Conservation (phyloP, 2,113 vertebrate species). For the Glareola pratincola region DNA sequence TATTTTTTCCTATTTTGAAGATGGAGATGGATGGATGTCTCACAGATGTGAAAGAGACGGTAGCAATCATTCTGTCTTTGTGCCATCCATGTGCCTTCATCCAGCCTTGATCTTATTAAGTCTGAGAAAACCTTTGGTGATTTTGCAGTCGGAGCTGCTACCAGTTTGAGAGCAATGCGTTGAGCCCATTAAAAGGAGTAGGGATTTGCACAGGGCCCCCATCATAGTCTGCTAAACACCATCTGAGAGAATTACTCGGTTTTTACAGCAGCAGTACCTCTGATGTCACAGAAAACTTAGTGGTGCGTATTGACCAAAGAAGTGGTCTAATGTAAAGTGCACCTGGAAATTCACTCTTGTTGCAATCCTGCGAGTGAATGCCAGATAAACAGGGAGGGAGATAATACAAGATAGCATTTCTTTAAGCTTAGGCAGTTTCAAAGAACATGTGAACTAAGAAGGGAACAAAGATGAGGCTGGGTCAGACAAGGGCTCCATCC, state of each 20-base stretch:
- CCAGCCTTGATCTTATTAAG: neutral
- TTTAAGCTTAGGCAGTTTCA: constrained; percentile 6
- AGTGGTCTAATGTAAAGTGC: neutral
- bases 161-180: neutral
- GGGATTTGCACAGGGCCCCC: neutral
- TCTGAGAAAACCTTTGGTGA: neutral
- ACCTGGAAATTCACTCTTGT: neutral
- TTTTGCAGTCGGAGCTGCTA: neutral
- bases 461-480: neutral
- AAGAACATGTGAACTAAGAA: constrained; percentile 1
- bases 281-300: neutral
- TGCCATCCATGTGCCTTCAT: neutral
- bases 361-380: neutral
- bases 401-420: neutral
- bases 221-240: neutral
- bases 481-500: neutral
- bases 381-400: neutral
- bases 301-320: neutral
- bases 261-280: neutral
- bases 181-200: neutral
- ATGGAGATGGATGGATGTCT: neutral
- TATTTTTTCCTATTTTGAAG: neutral
- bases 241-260: neutral
- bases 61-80: neutral
- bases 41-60: neutral